These are phyloP conservation scores for Patiria miniata DNA, from an alignment of 35 echinoderm and acorn worm species.

Conservation along the genomic window DNA sequence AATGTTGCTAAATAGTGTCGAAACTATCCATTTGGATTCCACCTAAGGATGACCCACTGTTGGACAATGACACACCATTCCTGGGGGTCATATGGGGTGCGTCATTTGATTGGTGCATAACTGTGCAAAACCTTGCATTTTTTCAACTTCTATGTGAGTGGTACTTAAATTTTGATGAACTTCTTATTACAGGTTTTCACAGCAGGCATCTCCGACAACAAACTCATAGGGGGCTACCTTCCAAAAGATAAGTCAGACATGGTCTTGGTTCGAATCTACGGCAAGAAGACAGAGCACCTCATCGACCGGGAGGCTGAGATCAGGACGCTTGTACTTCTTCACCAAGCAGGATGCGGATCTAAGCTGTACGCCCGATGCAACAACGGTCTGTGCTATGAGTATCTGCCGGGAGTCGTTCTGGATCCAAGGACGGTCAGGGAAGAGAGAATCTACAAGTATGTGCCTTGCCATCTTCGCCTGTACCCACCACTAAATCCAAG, in stretches of 20 bases:
- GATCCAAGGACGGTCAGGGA: constrained; percentile 52
- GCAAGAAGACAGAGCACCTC: constrained; percentile 86
- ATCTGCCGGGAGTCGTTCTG: constrained; percentile 77
- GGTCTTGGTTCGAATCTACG: constrained; percentile 82
- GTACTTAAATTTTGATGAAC: background rate
- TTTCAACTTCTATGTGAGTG: too few relatives aligned
- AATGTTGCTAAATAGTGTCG: too few relatives aligned
- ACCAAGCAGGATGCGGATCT: constrained; percentile 74
- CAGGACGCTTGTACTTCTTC: constrained; percentile 75
- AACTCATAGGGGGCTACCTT: constrained; percentile 74
- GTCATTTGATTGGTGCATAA: too few relatives aligned
- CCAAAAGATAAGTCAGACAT: constrained; percentile 69
- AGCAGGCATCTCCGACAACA: constrained; percentile 91
- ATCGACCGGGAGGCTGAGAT: constrained; percentile 74
- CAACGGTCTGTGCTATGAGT: constrained; percentile 90
- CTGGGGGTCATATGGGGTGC: too few relatives aligned
- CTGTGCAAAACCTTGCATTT: too few relatives aligned
- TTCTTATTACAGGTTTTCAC: constrained; percentile 74
- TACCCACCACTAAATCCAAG: too few relatives aligned
- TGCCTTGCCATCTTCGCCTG: background rate
- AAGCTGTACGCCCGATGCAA: constrained; percentile 83
- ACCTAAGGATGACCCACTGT: too few relatives aligned
- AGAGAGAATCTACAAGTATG: constrained; percentile 76
- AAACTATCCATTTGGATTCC: too few relatives aligned
- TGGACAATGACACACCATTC: too few relatives aligned